These are phyloP conservation scores for Sminthurides aquaticus DNA, from an alignment of 2,888 invertebrate species.

Conservation along the genomic window DNA sequence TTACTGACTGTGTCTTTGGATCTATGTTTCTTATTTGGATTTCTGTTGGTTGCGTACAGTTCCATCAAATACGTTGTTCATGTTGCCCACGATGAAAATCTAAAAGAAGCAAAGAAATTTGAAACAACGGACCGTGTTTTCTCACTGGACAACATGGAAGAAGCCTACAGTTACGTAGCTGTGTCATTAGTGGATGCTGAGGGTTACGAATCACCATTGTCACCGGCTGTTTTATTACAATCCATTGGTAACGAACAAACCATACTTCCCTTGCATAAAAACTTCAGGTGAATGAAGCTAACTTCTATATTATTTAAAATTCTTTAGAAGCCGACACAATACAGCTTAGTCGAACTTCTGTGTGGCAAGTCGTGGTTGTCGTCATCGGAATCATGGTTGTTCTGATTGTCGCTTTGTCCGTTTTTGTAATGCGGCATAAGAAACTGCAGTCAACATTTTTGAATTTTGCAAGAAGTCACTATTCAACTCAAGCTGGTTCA, in stretches of 20 bases:
- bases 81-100: constrained; percentile 33
- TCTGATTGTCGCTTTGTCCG: constrained; percentile 56
- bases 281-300: too few relatives aligned
- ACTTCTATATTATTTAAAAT: constrained; percentile 1
- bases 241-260: too few relatives aligned
- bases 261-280: too few relatives aligned
- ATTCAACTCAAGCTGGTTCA: constrained; percentile 77
- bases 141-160: constrained; percentile 31
- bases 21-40: background rate
- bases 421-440: constrained; percentile 61
- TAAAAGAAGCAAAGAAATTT: constrained; percentile 18
- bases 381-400: constrained; percentile 53
- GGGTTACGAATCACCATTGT: constrained; percentile 45
- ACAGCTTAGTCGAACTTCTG: constrained; percentile 32
- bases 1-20: background rate
- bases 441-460: constrained; percentile 69
- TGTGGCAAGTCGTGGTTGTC: constrained; percentile 52
- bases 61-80: constrained; percentile 40
- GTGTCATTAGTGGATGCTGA: constrained; percentile 44
- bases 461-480: constrained; percentile 73
- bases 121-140: constrained; percentile 26
- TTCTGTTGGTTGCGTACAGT: background rate
- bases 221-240: constrained; percentile 41
- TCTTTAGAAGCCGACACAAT: constrained; percentile 20
- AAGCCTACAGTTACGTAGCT: constrained; percentile 44